Conservation (phyloP, 2,888 invertebrate species). For the Hipparchia semele region DNA sequence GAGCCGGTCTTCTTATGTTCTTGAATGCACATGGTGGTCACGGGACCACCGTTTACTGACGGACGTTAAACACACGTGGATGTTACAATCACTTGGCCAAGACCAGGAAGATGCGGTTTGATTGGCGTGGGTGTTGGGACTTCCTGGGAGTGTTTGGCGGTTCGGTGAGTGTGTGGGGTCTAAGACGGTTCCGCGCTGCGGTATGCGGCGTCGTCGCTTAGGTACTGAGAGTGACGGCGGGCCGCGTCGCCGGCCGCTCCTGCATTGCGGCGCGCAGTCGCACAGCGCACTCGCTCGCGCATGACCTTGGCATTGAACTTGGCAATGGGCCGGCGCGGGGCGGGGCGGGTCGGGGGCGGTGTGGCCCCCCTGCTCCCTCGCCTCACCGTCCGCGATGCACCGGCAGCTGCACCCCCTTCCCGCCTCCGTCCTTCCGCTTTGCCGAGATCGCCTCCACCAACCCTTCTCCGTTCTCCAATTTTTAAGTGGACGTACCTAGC, state of each 20-base stretch:
- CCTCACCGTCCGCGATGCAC: constrained; percentile 62
- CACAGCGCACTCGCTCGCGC: constrained; percentile 84
- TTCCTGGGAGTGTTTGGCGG: constrained; percentile 20
- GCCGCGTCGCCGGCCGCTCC: constrained; percentile 78
- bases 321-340: constrained; percentile 83
- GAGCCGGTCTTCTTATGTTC: constrained; percentile 51
- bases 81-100: background rate
- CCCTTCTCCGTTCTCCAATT: constrained; percentile 39
- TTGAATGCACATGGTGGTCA: constrained; percentile 57
- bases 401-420: constrained; percentile 77
- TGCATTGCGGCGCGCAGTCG: constrained; percentile 87
- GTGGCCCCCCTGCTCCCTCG: constrained; percentile 49
- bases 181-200: constrained; percentile 55
- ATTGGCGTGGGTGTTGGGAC: background rate
- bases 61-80: constrained; percentile 44
- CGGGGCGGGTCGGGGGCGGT: constrained; percentile 56
- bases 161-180: constrained; percentile 10
- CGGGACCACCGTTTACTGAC: constrained; percentile 51
- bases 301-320: constrained; percentile 93
- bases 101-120: constrained; percentile 1
- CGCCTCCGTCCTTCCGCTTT: constrained; percentile 57
- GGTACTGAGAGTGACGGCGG: constrained; percentile 66
- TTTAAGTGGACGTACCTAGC: constrained; percentile 28
- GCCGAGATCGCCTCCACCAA: constrained; percentile 40
- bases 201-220: constrained; percentile 70